Evolutionary conservation across 2,888 invertebrate species (phyloP), one percentile per base, ranked within the genome.

Genomic region (Mycogona germanica): DNA sequence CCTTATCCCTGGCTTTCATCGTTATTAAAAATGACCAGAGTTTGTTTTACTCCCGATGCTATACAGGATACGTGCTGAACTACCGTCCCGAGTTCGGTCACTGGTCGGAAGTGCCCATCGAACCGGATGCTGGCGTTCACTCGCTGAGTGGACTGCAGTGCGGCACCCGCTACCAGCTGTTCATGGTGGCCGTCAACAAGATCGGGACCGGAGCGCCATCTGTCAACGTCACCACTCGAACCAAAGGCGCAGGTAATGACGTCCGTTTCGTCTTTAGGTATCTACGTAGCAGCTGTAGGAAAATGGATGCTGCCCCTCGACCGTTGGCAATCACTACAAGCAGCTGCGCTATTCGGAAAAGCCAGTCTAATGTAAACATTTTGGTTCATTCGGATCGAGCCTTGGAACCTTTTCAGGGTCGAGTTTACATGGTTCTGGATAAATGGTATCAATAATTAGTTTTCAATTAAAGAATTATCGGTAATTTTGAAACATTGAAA

Each of bases 51-150:
- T n/a, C 19, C n/a, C n/a, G n/a, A n/a, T n/a, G n/a, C n/a, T n/a
- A n/a, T 4, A 50, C 67, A 75, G 88, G 88, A 32, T 89, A 88
- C 70, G 86, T 87, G 4, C 84, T 91, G 58, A 88, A 88, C 73
- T 89, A 87, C 70, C 88, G 88, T 67, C 76, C 87, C 14, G 87
- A 88, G 63, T 85, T 84, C 64, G 89, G 89, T 0, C 89, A 89
- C 65, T 89, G 89, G 89, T 87, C 89, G 67, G 89, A 89, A 68
- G 72, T 87, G 56, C 87, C 87, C 68, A 83, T 89, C 51, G 83
- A 86, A 60, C 82, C 87, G 6, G 81, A 84, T 57, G 81, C 82
- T 5, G 82, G 82, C 57, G 82, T 84, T 55, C 84, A 87, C 66
- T 77, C 86, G 58, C 68, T 89, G 35, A 80, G 83, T 41, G 85